These are phyloP conservation scores for Cossypha dichroa DNA, from an alignment of 2,797 vertebrate species.

Conservation along the genomic window DNA sequence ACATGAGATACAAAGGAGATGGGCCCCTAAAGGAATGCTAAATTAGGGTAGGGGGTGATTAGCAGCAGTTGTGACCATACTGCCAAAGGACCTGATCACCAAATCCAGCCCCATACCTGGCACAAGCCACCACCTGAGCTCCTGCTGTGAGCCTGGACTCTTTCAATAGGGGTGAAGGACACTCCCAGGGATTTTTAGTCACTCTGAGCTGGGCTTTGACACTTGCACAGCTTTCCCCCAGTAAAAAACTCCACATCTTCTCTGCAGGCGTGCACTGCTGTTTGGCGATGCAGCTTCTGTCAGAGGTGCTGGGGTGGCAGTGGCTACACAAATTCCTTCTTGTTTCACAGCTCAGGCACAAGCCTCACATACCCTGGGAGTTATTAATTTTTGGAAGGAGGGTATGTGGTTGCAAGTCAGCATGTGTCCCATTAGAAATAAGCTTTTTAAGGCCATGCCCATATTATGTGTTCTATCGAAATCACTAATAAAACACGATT, in stretches of 20 bases:
- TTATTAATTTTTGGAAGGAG: slow-evolving; percentile 36
- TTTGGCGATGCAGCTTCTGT: background rate
- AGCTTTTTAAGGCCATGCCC: background rate
- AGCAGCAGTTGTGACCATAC: background rate
- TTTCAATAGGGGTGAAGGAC: background rate
- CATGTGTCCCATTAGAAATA: slow-evolving; percentile 18
- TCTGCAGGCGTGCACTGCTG: fast-evolving
- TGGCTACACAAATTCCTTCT: background rate
- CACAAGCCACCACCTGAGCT: background rate
- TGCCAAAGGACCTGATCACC: background rate
- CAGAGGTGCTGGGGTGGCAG: background rate
- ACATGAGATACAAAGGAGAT: background rate
- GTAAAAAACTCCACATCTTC: background rate
- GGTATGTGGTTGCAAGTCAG: background rate
- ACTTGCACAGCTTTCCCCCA: background rate
- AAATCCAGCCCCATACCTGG: background rate
- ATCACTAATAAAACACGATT: slow-evolving; percentile 25
- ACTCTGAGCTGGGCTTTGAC: background rate
- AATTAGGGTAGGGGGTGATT: background rate
- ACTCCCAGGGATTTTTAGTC: background rate
- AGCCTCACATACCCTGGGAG: background rate
- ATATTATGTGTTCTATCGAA: background rate
- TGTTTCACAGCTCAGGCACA: background rate
- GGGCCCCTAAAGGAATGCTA: background rate
- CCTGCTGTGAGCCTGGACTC: background rate